Conservation (phyloP, 2,113 vertebrate species). For the Trochalopteron elliotii region DNA sequence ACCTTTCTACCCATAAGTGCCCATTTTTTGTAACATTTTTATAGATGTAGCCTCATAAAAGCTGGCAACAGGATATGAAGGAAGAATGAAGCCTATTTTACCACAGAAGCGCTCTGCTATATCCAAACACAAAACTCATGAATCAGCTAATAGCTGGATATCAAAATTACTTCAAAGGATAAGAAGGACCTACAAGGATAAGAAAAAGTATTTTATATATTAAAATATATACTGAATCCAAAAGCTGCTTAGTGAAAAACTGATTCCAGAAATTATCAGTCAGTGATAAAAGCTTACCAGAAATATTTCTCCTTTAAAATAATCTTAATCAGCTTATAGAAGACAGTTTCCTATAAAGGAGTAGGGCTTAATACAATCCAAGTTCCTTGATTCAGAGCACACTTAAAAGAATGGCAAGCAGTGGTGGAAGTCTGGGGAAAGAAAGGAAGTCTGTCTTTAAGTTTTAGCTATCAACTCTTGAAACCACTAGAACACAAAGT, state of each 20-base stretch:
- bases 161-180: not conserved
- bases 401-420: rapidly evolving
- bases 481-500: not conserved
- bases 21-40: not conserved
- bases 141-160: not conserved
- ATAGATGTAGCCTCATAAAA: not conserved
- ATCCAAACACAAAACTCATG: not conserved
- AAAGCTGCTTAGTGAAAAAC: not conserved
- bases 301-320: not conserved
- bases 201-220: not conserved
- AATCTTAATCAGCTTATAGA: not conserved
- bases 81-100: not conserved
- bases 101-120: not conserved
- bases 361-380: not conserved
- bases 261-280: not conserved
- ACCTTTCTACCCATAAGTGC: not conserved
- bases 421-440: not conserved
- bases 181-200: not conserved
- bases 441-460: not conserved
- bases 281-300: not conserved
- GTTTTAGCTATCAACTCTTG: not conserved
- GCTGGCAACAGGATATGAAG: not conserved
- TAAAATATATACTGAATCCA: not conserved
- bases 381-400: not conserved
- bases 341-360: not conserved